phyloP scores from a whole-genome alignment of 2,888 invertebrate genomes.

The Caenorhabditis zanzibari region DNA sequence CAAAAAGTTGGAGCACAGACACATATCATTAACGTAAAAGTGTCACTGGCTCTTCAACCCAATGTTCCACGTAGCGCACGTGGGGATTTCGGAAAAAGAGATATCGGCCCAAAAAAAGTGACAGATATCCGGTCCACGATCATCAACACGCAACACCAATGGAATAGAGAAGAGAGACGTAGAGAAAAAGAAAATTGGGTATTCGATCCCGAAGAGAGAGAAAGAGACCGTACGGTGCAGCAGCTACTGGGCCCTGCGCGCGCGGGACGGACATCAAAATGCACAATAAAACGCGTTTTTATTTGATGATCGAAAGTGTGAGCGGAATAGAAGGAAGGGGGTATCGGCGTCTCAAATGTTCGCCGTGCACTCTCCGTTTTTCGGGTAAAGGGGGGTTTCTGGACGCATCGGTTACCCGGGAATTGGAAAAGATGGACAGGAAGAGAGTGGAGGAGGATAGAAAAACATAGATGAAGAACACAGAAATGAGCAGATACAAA shows the following conservation, averaged over 20 bases:
- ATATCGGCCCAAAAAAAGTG: slow-evolving; percentile 44
- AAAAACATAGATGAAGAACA: slow-evolving; percentile 12
- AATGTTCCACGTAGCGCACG: slow-evolving; percentile 37
- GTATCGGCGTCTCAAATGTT: slow-evolving; percentile 35
- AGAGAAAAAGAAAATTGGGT: slow-evolving; percentile 1
- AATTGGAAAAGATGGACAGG: background rate
- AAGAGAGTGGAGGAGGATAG: background rate
- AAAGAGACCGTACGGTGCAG: slow-evolving; percentile 2
- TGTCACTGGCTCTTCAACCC: background rate
- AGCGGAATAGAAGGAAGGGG: slow-evolving; percentile 6
- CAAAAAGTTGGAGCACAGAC: background rate
- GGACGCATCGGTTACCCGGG: slow-evolving; percentile 51
- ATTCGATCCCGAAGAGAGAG: slow-evolving; percentile 12
- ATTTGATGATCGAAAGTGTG: slow-evolving; percentile 62
- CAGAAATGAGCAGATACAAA: slow-evolving; percentile 9
- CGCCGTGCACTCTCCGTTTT: slow-evolving; percentile 14
- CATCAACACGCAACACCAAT: slow-evolving; percentile 5
- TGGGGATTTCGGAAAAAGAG: background rate
- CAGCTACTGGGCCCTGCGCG: background rate
- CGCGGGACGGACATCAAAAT: slow-evolving; percentile 59
- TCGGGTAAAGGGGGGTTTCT: slow-evolving; percentile 20
- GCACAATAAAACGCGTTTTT: slow-evolving; percentile 66
- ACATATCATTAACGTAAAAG: background rate
- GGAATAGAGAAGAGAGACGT: background rate
- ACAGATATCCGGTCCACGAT: slow-evolving; percentile 55